A percentile compares a stretch with the other conserved stretches of the same genome.
These are phyloP conservation scores for Scalopus aquaticus DNA, from an alignment of 2,113 vertebrate genomes.

Conservation along the genomic window DNA sequence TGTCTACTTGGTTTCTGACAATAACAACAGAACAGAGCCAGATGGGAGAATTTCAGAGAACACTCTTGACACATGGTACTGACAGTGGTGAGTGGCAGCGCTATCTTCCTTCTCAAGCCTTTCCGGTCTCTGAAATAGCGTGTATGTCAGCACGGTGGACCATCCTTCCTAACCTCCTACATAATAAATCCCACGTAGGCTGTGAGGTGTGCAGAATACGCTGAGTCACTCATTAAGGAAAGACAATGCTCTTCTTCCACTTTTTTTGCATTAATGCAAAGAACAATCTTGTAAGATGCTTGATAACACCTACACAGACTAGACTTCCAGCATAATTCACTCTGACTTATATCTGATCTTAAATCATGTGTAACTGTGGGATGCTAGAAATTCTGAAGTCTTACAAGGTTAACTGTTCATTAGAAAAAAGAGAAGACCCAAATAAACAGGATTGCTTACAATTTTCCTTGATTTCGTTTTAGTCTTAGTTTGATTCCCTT, in stretches of 20 bases:
- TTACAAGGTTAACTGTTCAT: neutral
- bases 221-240: neutral
- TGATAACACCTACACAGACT: neutral
- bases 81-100: neutral
- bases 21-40: neutral
- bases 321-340: neutral
- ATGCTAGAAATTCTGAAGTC: neutral
- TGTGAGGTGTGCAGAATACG: neutral
- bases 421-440: neutral
- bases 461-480: neutral
- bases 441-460: neutral
- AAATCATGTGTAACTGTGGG: neutral
- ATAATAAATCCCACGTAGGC: neutral
- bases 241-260: neutral
- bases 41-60: neutral
- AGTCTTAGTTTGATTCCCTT: neutral
- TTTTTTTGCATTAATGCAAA: neutral
- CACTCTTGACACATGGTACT: accelerated
- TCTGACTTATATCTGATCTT: neutral
- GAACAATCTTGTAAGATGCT: neutral
- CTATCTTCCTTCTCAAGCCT: neutral
- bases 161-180: neutral
- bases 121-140: neutral
- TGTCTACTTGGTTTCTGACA: neutral
- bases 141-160: no score